These are phyloP conservation scores for Cliona cf. orientalis DNA, from an alignment of 37 sponge, comb jelly and placozoan species.

Conservation along the genomic window DNA sequence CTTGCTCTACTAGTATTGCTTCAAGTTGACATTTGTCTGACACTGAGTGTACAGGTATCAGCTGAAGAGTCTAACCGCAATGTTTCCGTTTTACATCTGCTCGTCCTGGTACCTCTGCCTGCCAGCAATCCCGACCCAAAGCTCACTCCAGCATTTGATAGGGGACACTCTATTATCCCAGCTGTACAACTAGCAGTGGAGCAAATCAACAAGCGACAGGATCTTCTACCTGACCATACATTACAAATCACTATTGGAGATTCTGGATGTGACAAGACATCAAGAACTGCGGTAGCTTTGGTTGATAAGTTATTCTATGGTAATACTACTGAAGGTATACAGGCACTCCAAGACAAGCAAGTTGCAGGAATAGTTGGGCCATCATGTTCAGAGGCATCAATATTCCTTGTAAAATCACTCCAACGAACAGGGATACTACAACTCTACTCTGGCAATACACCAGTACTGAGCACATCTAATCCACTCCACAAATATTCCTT, in stretches of 20 bases:
- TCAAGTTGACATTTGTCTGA: no score
- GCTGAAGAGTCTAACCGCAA: no score
- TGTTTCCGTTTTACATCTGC: no score
- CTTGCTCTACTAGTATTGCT: no score
- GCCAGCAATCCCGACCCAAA: background rate
- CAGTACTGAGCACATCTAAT: background rate
- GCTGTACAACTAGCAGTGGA: background rate
- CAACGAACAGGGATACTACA: background rate
- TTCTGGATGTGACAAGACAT: background rate
- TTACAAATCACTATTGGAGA: constrained; percentile 1
- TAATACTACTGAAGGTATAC: background rate
- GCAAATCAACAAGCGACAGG: background rate
- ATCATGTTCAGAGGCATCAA: constrained; percentile 1
- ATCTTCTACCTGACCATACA: background rate
- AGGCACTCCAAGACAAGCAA: background rate
- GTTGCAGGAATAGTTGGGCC: constrained; percentile 12
- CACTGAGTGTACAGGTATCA: no score
- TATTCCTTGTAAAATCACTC: background rate
- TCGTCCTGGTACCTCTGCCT: no score
- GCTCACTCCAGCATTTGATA: background rate
- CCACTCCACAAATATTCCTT: background rate
- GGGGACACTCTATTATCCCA: background rate
- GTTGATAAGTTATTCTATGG: no score
- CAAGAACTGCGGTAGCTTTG: background rate
- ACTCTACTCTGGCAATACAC: background rate